Conservation (phyloP, 2,888 invertebrate species). For the Dorcus parallelipipedus region DNA sequence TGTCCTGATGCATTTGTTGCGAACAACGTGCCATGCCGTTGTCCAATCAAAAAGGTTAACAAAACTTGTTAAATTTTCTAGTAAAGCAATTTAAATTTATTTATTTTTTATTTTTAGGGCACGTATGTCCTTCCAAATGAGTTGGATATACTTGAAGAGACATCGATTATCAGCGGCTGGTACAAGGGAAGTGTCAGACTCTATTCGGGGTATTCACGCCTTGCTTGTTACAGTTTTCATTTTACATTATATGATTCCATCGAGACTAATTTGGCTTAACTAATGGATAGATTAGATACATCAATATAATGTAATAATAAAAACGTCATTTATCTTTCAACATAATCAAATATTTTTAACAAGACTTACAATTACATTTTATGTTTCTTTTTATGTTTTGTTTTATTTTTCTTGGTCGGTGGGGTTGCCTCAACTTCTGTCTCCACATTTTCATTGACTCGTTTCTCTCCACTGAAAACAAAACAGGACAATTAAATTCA, state of each 20-base stretch:
- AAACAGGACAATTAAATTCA: constrained; percentile 2
- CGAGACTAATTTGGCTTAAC: no score
- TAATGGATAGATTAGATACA: no score
- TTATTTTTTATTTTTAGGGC: constrained; percentile 31
- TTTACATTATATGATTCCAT: constrained; percentile 16
- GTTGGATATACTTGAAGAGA: constrained; percentile 19
- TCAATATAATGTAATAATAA: no score
- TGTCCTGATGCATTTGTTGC: constrained; percentile 27
- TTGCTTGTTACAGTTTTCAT: constrained; percentile 27
- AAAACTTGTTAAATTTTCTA: background rate
- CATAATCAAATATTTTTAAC: constrained; percentile 4
- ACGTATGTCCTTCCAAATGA: constrained; percentile 28
- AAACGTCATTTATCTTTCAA: no score
- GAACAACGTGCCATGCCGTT: constrained; percentile 33
- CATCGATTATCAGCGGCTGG: constrained; percentile 22
- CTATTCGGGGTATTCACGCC: constrained; percentile 9
- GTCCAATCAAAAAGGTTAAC: constrained; percentile 29
- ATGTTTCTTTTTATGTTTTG: constrained; percentile 26
- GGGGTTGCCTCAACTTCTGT: constrained; percentile 3
- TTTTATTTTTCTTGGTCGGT: constrained; percentile 15
- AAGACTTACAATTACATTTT: constrained; percentile 15
- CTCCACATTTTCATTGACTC: constrained; percentile 20
- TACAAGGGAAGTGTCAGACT: constrained; percentile 25
- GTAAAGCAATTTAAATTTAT: constrained; percentile 4
- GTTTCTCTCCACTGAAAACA: constrained; percentile 36